phyloP scores from a whole-genome alignment of 2,113 vertebrate genomes.

The Uropsilus gracilis region DNA sequence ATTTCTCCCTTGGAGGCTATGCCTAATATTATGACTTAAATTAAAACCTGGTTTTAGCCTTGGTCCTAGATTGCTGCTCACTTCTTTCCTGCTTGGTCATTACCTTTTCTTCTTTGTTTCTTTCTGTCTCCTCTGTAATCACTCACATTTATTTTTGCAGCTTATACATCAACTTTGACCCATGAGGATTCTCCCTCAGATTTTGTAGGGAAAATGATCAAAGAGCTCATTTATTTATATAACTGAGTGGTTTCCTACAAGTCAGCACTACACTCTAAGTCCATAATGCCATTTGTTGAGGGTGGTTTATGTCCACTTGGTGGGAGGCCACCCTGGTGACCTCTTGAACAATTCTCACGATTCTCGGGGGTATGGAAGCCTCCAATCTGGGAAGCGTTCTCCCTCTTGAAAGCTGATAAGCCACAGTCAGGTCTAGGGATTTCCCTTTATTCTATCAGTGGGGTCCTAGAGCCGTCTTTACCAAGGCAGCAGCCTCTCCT shows the following conservation, averaged over 20 bases:
- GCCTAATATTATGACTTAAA: neutral
- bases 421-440: neutral
- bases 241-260: slow-evolving; percentile 29
- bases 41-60: neutral
- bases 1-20: neutral
- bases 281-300: neutral
- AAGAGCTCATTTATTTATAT: slow-evolving; percentile 48
- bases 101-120: neutral
- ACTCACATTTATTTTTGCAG: neutral
- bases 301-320: slow-evolving; percentile 11
- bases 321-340: neutral
- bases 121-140: neutral
- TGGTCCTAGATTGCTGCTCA: neutral
- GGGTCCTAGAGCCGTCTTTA: neutral
- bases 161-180: neutral
- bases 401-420: slow-evolving; percentile 39
- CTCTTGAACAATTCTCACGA: slow-evolving; percentile 61
- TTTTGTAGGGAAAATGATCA: neutral
- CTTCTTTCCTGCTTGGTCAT: neutral
- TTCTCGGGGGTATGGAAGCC: neutral
- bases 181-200: neutral
- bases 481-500: neutral
- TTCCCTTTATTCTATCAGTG: slow-evolving; percentile 24
- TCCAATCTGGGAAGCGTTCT: slow-evolving; percentile 43
- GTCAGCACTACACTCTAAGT: neutral